Evolutionary conservation across 2,888 invertebrate species (phyloP), one percentile per base, ranked within the genome.

Genomic region (Rapana venosa): DNA sequence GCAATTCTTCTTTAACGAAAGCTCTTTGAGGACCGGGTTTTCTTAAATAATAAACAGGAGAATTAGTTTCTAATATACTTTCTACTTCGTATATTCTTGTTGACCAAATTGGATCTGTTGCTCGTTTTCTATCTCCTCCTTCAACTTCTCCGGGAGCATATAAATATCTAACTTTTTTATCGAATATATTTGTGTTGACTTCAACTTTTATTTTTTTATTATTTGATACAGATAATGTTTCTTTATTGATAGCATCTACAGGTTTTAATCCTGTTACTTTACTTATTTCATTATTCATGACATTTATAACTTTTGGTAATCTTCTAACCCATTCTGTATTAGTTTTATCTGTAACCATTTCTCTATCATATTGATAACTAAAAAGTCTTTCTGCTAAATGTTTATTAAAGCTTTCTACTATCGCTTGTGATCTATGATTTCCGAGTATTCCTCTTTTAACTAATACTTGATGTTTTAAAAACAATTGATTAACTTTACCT

Each of bases 401-500:
- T 74, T 74, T 74, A n/a, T n/a, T 74, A n/a, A 74, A 74, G n/a
- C 0, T 1, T 74, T 74, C 74, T n/a, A 74, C 74, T 74, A 74
- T 74, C 11, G 74, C 74, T n/a, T 74, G 74, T n/a, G 74, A 74
- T 74, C 74, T 74, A 74, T 74, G 74, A 74, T 74, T 74, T 8
- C 74, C 74, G n/a, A n/a, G 74, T n/a, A 74, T 74, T 74, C 74
- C 74, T 74, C 74, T 74, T 74, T 74, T 74, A n/a, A 74, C 74
- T 74, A 74, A 74, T n/a, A 74, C 74, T 74, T n/a, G 74, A 74
- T 74, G 74, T 74, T 74, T 74, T 74, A 74, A 74, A n/a, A 74
- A 74, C n/a, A 74, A 74, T n/a, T 79, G 74, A 17, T 35, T 58
- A 66, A 88, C 86, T 17, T n/a, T 74, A 56, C 90, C 85, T n/a